Percentiles rank a stretch among this genome's conserved stretches.
phyloP scores from a whole-genome alignment of 2,113 vertebrate genomes.

The Saccopteryx leptura region DNA sequence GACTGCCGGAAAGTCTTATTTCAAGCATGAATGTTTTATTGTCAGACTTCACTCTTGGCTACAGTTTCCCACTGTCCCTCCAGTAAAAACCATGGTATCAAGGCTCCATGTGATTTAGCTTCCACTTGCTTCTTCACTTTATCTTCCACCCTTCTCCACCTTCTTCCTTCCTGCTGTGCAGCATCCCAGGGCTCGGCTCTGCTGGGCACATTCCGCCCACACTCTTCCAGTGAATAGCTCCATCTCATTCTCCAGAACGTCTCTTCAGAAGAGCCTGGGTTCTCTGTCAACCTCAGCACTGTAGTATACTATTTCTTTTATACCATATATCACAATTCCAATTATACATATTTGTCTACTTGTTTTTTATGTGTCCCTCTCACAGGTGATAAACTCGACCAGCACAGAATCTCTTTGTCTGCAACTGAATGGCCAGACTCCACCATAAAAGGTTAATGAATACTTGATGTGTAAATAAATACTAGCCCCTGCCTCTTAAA shows the following conservation, averaged over 20 bases:
- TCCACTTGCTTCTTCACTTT: not conserved
- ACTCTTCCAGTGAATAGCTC: not conserved
- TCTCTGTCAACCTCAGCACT: not conserved
- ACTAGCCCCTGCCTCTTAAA: slow-evolving; percentile 6
- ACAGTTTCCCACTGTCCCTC: not conserved
- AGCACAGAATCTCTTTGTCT: not conserved
- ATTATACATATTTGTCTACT: not conserved
- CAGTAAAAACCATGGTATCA: not conserved
- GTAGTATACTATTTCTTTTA: not conserved
- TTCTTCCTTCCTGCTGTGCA: not conserved
- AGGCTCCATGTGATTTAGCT: not conserved
- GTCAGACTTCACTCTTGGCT: not conserved
- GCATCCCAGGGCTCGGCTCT: not conserved
- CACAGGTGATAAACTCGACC: not conserved
- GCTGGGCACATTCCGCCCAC: not conserved
- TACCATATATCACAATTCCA: not conserved
- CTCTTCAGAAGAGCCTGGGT: not conserved
- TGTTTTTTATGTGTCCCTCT: slow-evolving; percentile 15
- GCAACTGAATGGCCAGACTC: not conserved
- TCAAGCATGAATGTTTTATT: not conserved
- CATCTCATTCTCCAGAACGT: not conserved
- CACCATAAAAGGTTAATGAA: not conserved
- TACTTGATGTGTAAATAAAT: slow-evolving; percentile 2
- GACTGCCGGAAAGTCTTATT: not conserved
- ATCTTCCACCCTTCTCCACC: not conserved